These are phyloP conservation scores for Drosophila chauvacae DNA, from an alignment of 1,140 invertebrate species.

Conservation along the genomic window DNA sequence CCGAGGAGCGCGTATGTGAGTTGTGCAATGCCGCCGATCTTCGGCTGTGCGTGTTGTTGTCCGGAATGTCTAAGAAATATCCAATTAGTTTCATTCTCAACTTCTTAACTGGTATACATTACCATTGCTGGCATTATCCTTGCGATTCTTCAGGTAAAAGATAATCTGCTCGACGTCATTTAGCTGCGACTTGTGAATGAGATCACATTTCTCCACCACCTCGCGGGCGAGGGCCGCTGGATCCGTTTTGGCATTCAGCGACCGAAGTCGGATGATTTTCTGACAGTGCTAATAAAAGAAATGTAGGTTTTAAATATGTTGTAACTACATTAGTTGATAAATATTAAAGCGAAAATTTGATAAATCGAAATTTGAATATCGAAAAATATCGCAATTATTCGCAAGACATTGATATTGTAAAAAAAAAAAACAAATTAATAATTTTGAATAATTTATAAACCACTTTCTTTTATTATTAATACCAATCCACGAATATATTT, in stretches of 20 bases:
- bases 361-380: not conserved
- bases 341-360: too few species aligned
- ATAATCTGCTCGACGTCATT: slow-evolving; percentile 96
- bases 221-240: slow-evolving; percentile 92
- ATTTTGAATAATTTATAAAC: too few species aligned
- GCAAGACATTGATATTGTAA: too few species aligned
- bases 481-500: too few species aligned
- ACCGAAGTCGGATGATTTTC: slow-evolving; percentile 94
- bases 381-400: not conserved
- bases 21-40: slow-evolving; percentile 64
- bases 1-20: slow-evolving; percentile 59
- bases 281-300: slow-evolving; percentile 87
- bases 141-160: slow-evolving; percentile 94
- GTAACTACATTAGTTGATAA: too few species aligned
- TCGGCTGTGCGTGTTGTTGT: slow-evolving; percentile 73
- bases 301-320: not conserved
- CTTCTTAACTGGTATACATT: not conserved
- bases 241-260: slow-evolving; percentile 92
- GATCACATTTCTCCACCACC: slow-evolving; percentile 94
- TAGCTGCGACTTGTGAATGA: slow-evolving; percentile 94
- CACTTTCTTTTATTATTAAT: too few species aligned
- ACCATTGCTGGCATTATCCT: slow-evolving; percentile 85
- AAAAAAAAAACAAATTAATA: too few species aligned
- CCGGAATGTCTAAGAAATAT: slow-evolving; percentile 60
- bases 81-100: not conserved